These are phyloP conservation scores for Bucorvus abyssinicus DNA, from an alignment of 2,797 vertebrate genomes.

Conservation along the genomic window DNA sequence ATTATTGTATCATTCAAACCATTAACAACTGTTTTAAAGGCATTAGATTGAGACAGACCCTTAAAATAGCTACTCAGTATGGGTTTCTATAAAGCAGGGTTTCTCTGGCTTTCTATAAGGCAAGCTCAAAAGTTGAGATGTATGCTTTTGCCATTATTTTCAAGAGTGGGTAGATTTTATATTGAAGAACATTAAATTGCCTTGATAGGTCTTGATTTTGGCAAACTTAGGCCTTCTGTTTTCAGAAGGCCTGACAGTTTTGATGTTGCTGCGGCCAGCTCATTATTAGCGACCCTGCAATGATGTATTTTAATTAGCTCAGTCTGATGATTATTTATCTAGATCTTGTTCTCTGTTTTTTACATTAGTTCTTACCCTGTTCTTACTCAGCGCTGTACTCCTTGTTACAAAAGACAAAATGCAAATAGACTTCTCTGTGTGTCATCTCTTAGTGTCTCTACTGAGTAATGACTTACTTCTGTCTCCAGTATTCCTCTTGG, in stretches of 20 bases:
- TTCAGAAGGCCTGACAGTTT: not conserved
- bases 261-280: not conserved
- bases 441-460: not conserved
- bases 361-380: not conserved
- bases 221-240: not conserved
- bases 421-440: not conserved
- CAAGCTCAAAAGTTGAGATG: not conserved
- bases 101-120: not conserved
- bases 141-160: not conserved
- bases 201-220: not conserved
- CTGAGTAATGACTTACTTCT: not conserved
- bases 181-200: not conserved
- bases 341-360: not conserved
- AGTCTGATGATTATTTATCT: not conserved
- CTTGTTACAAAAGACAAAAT: not conserved
- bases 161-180: not conserved
- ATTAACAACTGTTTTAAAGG: not conserved
- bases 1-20: not conserved
- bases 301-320: not conserved
- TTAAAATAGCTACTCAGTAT: not conserved
- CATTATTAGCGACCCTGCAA: not conserved
- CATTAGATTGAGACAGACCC: not conserved
- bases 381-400: not conserved
- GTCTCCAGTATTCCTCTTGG: not conserved
- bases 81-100: not conserved